phyloP scores from a whole-genome alignment of 2,113 vertebrate species.

The Tachycineta bicolor region DNA sequence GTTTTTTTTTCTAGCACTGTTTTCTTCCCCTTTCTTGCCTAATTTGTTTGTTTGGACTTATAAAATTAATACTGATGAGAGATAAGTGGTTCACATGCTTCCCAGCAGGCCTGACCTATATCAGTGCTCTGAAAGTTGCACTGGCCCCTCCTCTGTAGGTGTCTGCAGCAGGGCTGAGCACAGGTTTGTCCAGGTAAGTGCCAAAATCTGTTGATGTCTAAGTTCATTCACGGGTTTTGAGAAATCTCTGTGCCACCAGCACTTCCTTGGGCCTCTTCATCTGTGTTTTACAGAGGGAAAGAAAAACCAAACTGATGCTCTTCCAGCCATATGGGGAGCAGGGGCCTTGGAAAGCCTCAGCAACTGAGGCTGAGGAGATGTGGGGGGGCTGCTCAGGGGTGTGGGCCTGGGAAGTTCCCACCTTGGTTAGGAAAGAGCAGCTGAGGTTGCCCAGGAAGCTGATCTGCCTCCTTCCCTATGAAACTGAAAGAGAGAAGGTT shows the following conservation, averaged over 20 bases:
- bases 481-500: not conserved
- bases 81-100: not conserved
- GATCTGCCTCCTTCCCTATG: not conserved
- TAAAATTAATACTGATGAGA: not conserved
- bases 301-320: not conserved
- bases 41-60: not conserved
- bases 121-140: not conserved
- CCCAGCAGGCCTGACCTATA: not conserved
- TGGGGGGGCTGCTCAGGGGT: not conserved
- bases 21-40: not conserved
- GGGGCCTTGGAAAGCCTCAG: not conserved
- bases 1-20: not conserved
- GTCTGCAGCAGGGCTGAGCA: not conserved
- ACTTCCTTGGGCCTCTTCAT: not conserved
- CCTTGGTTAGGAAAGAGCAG: not conserved
- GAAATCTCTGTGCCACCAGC: not conserved
- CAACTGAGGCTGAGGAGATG: not conserved
- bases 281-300: not conserved
- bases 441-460: not conserved
- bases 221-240: not conserved
- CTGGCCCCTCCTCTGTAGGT: not conserved
- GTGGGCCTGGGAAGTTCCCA: not conserved
- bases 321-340: not conserved
- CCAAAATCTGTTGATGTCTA: not conserved
- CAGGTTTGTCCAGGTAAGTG: not conserved